Percentiles rank a stretch among this genome's conserved stretches.
Evolutionary conservation across 1,140 invertebrate species (phyloP).

Genomic region (Riptortus pedestris): DNA sequence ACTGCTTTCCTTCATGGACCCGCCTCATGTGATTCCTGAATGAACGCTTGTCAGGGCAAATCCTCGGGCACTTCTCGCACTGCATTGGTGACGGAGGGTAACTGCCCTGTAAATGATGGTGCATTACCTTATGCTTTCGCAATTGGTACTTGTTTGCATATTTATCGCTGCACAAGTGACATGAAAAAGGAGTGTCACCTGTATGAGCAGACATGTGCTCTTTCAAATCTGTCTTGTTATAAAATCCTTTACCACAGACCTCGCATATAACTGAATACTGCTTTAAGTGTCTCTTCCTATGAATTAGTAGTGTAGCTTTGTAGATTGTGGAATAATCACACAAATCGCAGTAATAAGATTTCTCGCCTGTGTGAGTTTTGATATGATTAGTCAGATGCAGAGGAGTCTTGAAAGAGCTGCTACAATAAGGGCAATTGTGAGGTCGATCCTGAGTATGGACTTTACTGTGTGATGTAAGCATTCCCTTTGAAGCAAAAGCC

Average conservation of each 20-base stretch:
- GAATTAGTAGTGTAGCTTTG: conserved; percentile 37
- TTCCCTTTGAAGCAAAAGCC: conserved; percentile 10
- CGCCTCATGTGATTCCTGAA: conserved; percentile 43
- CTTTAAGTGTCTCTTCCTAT: conserved; percentile 38
- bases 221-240: conserved; percentile 37
- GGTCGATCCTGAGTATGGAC: background rate
- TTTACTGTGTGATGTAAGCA: background rate
- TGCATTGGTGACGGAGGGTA: conserved; percentile 46
- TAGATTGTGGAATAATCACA: conserved; percentile 31
- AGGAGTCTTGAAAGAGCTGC: conserved; percentile 16
- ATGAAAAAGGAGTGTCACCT: conserved; percentile 45
- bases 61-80: conserved; percentile 50
- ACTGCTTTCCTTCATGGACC: conserved; percentile 31
- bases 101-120: conserved; percentile 36
- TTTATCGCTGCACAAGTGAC: conserved; percentile 45
- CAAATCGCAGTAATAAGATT: conserved; percentile 45
- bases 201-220: conserved; percentile 36
- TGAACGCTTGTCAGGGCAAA: conserved; percentile 62
- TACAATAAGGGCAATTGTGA: background rate
- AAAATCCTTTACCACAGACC: conserved; percentile 41
- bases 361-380: conserved; percentile 59
- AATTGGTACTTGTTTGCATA: conserved; percentile 37
- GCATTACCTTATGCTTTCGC: conserved; percentile 28
- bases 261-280: conserved; percentile 37
- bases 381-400: conserved; percentile 51